Evolutionary conservation across 1,140 invertebrate species (phyloP).

Genomic region (Contarinia nasturtii): DNA sequence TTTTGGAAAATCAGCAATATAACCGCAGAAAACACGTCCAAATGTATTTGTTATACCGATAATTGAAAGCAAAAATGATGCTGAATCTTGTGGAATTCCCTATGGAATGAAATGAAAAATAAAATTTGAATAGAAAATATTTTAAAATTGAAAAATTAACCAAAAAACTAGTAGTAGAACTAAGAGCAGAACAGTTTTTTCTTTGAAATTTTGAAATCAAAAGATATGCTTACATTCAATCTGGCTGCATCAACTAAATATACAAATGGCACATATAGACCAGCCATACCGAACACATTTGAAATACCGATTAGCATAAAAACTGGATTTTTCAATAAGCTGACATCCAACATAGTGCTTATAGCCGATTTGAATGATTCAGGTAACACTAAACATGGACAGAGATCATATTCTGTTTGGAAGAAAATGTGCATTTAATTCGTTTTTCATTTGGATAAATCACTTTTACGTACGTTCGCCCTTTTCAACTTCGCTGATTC

Average conservation of each 20-base stretch:
- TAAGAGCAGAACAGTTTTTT: not conserved
- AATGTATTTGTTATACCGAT: constrained; percentile 92
- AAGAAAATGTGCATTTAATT: not conserved
- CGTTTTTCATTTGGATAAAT: not conserved
- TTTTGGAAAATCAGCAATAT: constrained; percentile 65
- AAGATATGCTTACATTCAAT: constrained; percentile 31
- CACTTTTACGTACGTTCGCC: constrained; percentile 46
- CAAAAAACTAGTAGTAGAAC: constrained; percentile 1
- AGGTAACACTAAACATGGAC: constrained; percentile 58
- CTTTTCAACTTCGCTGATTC: constrained; percentile 37
- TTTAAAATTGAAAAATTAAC: not conserved
- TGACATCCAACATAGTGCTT: constrained; percentile 85
- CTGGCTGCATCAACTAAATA: constrained; percentile 73
- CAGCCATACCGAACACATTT: constrained; percentile 80
- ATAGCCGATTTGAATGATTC: constrained; percentile 64
- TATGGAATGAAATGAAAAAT: constrained; percentile 23
- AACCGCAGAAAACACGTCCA: constrained; percentile 72
- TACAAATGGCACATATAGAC: constrained; percentile 88
- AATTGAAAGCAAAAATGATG: constrained; percentile 77
- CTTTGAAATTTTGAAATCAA: not conserved
- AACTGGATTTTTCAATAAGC: constrained; percentile 72
- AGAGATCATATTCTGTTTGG: constrained; percentile 41
- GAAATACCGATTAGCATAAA: constrained; percentile 86
- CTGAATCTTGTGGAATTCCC: constrained; percentile 51
- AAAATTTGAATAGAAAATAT: not conserved